Evolutionary conservation across 2,888 invertebrate genomes (phyloP), one percentile per base, ranked within the genome.

Genomic region (Limnephilus marmoratus): DNA sequence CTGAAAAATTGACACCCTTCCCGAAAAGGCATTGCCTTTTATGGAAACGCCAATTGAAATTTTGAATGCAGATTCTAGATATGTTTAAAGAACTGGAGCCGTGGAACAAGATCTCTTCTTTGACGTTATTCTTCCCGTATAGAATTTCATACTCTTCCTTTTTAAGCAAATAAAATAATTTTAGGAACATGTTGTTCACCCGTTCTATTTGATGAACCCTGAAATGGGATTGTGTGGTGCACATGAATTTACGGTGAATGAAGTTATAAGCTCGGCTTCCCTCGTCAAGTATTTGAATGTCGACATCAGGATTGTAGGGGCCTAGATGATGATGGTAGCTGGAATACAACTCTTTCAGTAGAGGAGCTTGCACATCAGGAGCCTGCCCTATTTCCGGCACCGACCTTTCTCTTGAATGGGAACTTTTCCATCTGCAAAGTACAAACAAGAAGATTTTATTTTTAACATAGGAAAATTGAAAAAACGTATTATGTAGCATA

Each of bases 21-120:
- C 95, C 95, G 94, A 94, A 94, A 37, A 91, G 93, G 85, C 94
- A 93, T 1, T 94, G 94, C 80, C 86, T 91, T 15, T 94, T 94
- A 85, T 94, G 94, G 15, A 94, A 91, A 81, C 94, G 94, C 94
- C 94, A 95, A 93, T 95, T 93, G 49, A 95, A 94, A 93, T 95
- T 95, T 37, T 94, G 92, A 53, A 82, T 85, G 86, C 94, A 94
- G 82, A 95, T 95, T 18, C 90, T 93, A 12, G 92, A 53, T 2
- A 94, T 90, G 91, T 94, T 94, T 9, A 34, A 24, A 29, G 34
- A 82, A 81, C 90, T 92, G 11, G 94, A 94, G 15, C 95, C 95
- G 90, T 95, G 95, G 93, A 94, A 95, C 41, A 94, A 89, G 18
- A 93, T 90, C 18, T 87, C 49, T 90, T 94, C 94, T 53, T 93